Percentiles rank a stretch among this genome's conserved stretches.
Evolutionary conservation across 2,888 invertebrate genomes (phyloP).

Genomic region (Eulithis testata): DNA sequence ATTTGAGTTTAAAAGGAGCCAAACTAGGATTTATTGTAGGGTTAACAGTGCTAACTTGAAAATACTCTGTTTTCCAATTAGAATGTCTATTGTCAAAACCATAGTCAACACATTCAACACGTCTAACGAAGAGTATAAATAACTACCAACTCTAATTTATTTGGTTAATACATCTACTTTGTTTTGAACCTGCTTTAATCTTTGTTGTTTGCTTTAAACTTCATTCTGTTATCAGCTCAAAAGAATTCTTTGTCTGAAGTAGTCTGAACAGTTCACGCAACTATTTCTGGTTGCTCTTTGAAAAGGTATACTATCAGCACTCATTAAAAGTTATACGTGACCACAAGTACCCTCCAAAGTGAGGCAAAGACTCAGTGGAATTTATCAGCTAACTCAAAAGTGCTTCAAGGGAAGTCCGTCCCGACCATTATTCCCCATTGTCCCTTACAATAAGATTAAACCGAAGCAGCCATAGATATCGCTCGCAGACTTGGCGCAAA

Average conservation of each 20-base stretch:
- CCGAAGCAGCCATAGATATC: conserved; percentile 65
- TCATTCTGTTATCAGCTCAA: conserved; percentile 32
- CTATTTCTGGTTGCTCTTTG: conserved; percentile 62
- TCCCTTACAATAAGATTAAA: conserved; percentile 79
- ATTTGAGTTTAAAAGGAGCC: conserved; percentile 25
- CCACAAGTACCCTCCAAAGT: conserved; percentile 69
- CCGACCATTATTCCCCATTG: conserved; percentile 73
- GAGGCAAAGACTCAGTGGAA: conserved; percentile 58
- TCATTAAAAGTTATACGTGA: conserved; percentile 78
- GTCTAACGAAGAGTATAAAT: no score
- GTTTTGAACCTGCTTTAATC: conserved; percentile 6
- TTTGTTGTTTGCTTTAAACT: conserved; percentile 26
- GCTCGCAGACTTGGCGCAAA: conserved; percentile 40
- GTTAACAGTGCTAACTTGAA: neutral
- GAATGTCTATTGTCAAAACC: neutral
- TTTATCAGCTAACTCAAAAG: conserved; percentile 75
- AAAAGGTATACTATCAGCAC: conserved; percentile 64
- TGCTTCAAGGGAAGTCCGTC: conserved; percentile 67
- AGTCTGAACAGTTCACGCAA: conserved; percentile 57
- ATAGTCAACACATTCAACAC: no score
- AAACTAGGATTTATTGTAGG: conserved; percentile 13
- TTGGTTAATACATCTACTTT: neutral
- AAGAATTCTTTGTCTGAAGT: conserved; percentile 45
- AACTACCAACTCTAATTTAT: neutral
- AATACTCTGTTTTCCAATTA: neutral